These are phyloP conservation scores for Halcyon leucocephala DNA, from an alignment of 2,797 vertebrate genomes.

Conservation along the genomic window DNA sequence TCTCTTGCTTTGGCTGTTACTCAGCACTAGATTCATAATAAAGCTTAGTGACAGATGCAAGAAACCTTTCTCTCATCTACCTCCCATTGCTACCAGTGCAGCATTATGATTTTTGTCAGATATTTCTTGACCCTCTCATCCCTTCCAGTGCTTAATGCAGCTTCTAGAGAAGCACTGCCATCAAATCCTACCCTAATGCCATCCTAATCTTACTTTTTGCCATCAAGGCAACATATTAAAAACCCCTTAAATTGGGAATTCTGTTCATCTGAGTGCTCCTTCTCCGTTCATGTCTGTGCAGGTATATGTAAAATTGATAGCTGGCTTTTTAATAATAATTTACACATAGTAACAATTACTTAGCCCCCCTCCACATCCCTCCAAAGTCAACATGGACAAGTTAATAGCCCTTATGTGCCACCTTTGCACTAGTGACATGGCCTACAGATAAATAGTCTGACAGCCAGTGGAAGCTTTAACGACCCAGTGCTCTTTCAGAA, in stretches of 20 bases:
- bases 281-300: neutral
- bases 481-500: neutral
- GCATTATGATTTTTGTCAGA: neutral
- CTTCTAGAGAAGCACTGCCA: neutral
- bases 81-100: neutral
- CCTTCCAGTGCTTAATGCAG: neutral
- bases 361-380: neutral
- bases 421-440: neutral
- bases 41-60: conserved; percentile 43
- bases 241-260: neutral
- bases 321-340: neutral
- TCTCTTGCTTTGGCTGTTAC: conserved; percentile 28
- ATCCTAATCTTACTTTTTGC: neutral
- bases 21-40: conserved; percentile 22
- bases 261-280: neutral
- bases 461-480: rapidly evolving
- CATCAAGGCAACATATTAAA: neutral
- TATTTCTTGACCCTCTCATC: conserved; percentile 3
- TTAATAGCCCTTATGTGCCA: neutral
- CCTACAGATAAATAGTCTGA: neutral
- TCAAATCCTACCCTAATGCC: neutral
- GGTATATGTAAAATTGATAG: neutral
- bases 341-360: neutral
- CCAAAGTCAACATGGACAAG: neutral
- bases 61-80: conserved; percentile 25